Evolutionary conservation across 2,888 invertebrate genomes (phyloP).

Genomic region (Dascillus cervinus): DNA sequence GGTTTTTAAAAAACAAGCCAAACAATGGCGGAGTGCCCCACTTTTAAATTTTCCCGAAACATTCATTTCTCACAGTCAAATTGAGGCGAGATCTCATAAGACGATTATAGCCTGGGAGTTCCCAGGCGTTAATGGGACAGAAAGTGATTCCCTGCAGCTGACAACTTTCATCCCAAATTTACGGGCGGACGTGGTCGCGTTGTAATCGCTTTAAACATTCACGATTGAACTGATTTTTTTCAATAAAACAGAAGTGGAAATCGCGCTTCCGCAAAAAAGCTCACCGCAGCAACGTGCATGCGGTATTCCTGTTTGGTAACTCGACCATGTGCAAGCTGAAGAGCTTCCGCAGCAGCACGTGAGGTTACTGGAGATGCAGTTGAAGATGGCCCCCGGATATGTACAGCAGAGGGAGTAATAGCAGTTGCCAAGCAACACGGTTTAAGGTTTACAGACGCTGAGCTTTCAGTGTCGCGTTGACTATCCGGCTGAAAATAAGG

Average conservation of each 20-base stretch:
- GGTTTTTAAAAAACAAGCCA: too few relatives aligned
- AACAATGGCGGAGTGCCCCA: too few relatives aligned
- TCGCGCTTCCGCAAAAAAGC: too few relatives aligned
- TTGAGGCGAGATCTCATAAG: neutral
- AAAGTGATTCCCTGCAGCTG: constrained; percentile 10
- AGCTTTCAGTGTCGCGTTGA: constrained; percentile 9
- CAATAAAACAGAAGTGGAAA: too few relatives aligned
- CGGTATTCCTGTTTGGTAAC: too few relatives aligned
- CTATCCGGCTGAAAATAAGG: too few relatives aligned
- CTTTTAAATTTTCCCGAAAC: too few relatives aligned
- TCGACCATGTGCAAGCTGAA: constrained; percentile 7
- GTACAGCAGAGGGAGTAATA: constrained; percentile 11
- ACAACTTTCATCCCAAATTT: constrained; percentile 11
- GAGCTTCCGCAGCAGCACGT: constrained; percentile 12
- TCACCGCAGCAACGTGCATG: too few relatives aligned
- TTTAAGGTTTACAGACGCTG: constrained; percentile 5
- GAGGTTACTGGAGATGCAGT: constrained; percentile 10
- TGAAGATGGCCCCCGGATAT: constrained; percentile 10
- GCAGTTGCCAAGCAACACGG: constrained; percentile 13
- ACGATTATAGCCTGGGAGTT: constrained; percentile 6
- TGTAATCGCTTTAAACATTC: too few relatives aligned
- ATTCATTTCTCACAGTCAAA: too few relatives aligned
- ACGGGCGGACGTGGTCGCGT: constrained; percentile 7
- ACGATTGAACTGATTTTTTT: too few relatives aligned
- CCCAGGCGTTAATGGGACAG: constrained; percentile 8